Percentiles rank a stretch among this genome's conserved stretches.
These are phyloP conservation scores for Jacana jacana DNA, from an alignment of 2,113 vertebrate species.

Conservation along the genomic window DNA sequence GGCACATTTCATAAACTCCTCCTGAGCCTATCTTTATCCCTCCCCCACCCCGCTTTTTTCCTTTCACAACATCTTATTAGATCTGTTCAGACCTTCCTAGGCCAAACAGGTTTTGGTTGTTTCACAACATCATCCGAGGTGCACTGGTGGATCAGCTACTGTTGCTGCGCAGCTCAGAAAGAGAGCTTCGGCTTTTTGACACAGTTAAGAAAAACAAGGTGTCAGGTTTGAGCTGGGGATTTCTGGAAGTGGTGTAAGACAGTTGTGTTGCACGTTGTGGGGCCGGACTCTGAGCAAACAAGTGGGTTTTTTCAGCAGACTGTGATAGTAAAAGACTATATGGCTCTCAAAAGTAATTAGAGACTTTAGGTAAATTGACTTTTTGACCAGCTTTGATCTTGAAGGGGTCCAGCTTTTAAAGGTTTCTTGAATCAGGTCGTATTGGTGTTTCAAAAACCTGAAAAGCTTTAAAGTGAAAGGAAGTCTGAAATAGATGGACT, in stretches of 20 bases:
- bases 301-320: fast-evolving
- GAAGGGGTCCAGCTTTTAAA: not conserved
- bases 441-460: not conserved
- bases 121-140: not conserved
- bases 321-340: not conserved
- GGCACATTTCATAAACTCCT: not conserved
- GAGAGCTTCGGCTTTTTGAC: not conserved
- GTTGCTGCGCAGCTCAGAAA: not conserved
- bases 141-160: not conserved
- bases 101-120: not conserved
- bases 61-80: not conserved
- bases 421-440: not conserved
- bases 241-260: not conserved
- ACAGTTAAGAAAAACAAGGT: not conserved
- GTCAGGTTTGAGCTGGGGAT: not conserved
- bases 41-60: not conserved
- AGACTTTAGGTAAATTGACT: not conserved
- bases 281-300: not conserved
- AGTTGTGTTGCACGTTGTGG: not conserved
- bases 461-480: not conserved
- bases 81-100: not conserved
- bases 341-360: not conserved
- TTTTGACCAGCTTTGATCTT: not conserved
- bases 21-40: not conserved
- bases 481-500: not conserved